Conservation (phyloP, 64 coral and sea anemone genomes). For the Hydrozoanthus tunicans region DNA sequence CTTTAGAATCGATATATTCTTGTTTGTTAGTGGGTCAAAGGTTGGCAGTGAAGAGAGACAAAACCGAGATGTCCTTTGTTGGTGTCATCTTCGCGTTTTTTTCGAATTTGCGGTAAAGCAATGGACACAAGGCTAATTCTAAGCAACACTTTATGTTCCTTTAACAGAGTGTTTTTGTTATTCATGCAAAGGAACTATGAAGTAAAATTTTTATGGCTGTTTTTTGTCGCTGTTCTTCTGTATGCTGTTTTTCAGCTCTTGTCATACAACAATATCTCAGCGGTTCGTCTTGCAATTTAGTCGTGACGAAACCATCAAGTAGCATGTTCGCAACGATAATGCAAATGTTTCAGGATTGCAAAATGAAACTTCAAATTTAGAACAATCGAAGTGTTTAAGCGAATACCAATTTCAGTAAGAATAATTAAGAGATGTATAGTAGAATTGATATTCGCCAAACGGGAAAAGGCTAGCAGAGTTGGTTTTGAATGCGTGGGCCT, state of each 20-base stretch:
- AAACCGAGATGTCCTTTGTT: slow-evolving; percentile 26
- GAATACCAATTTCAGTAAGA: background rate
- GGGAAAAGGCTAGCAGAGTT: background rate
- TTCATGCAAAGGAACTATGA: background rate
- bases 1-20: background rate
- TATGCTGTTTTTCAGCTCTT: background rate
- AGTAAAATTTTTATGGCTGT: background rate
- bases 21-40: background rate
- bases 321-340: slow-evolving; percentile 42
- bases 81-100: slow-evolving; percentile 26
- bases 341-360: slow-evolving; percentile 22
- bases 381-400: background rate
- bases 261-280: slow-evolving; percentile 32
- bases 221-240: background rate
- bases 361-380: background rate
- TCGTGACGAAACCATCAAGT: slow-evolving; percentile 60
- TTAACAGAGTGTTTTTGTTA: background rate
- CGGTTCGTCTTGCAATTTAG: slow-evolving; percentile 29
- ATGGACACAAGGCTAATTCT: background rate
- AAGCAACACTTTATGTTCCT: background rate
- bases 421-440: background rate
- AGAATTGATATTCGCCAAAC: background rate
- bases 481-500: slow-evolving; percentile 17
- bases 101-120: slow-evolving; percentile 17
- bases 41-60: slow-evolving; percentile 40